Base-by-base conservation (phyloP, 1,140 invertebrate species). In the Centruroides sculpturatus region DNA sequence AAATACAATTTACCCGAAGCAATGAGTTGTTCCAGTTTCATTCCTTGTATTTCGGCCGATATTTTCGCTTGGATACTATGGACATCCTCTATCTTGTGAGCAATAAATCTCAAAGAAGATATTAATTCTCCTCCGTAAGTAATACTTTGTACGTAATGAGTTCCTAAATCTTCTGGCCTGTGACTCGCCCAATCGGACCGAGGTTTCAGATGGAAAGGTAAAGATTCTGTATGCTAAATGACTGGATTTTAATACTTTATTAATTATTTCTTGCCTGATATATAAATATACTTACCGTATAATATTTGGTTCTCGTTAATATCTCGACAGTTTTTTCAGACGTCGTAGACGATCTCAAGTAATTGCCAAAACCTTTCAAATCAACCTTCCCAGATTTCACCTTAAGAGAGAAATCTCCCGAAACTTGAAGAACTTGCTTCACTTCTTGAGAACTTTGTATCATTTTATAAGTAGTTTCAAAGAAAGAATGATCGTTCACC, bases 111-210 rank as follows among this genome's bases (percentile, higher is more conserved):
- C 9, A 65, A 34, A 23, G 53, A 53, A 3, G 63, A 59, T 5
- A 65, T 56, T 4, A 65, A 54, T 47, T 59, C 57, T 6, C 63
- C 63, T 1, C 63, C 63, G 35, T 65, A 65, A 4, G 57, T 13
- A 8, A 65, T 49, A 13, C 57, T 65, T 49, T 54, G 36, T 3
- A 65, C 60, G n/a, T 51, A 65, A 47, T 65, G 63, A 6, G 59
- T 65, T 3, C 63, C 63, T 9, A 61, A 13, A 50, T 58, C 11
- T 4, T 34, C 47, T 35, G 36, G 56, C 4, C 23, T 23, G 4
- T 49, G 3, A 3, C n/a, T 35, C 6, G 13, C 41, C 62, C 62
- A 64, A 10, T 35, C 13, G 5, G 55, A 5, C 0, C 50, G 8
- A 3, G 62, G 62, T 10, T 47, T 48, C 1, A 52, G 50, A n/a